A percentile compares a stretch with the other conserved stretches of the same genome.
Evolutionary conservation across 2,888 invertebrate genomes (phyloP).

Genomic region (Drosophila vallismaia): DNA sequence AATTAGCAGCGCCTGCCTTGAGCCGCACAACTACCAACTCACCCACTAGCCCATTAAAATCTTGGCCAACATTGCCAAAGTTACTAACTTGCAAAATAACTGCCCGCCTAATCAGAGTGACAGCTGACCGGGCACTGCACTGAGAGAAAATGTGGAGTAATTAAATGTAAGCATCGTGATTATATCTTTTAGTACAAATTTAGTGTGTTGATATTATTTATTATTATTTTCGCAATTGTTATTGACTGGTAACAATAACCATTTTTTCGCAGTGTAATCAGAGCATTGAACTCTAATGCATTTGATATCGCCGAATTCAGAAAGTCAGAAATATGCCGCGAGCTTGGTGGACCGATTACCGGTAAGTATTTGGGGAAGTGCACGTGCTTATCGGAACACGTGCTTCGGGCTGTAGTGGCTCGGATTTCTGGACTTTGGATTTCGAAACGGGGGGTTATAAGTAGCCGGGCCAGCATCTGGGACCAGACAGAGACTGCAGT

Average conservation of each 20-base stretch:
- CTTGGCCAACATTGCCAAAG: constrained; percentile 34
- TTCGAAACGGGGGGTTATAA: constrained; percentile 52
- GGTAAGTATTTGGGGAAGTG: constrained; percentile 9
- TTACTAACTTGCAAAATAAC: constrained; percentile 32
- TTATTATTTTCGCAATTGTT: neutral
- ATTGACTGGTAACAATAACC: too few relatives aligned
- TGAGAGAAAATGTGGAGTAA: neutral
- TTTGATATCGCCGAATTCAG: constrained; percentile 24
- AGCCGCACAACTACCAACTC: neutral
- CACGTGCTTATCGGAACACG: constrained; percentile 50
- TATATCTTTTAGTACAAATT: too few relatives aligned
- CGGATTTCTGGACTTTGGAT: neutral
- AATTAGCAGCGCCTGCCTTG: constrained; percentile 54
- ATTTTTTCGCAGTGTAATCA: neutral
- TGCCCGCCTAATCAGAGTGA: constrained; percentile 47
- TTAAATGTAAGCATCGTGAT: too few relatives aligned
- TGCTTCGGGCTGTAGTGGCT: constrained; percentile 25
- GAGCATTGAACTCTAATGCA: constrained; percentile 31
- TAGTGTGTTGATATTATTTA: neutral
- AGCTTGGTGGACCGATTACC: constrained; percentile 29
- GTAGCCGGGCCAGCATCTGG: constrained; percentile 39
- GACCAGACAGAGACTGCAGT: constrained; percentile 26
- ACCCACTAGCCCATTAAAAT: constrained; percentile 37
- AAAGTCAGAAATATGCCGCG: constrained; percentile 42
- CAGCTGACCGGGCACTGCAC: constrained; percentile 34